Percentiles rank a stretch among this genome's conserved stretches.
phyloP scores from a whole-genome alignment of 2,888 invertebrate species.

The Sycophila texana region DNA sequence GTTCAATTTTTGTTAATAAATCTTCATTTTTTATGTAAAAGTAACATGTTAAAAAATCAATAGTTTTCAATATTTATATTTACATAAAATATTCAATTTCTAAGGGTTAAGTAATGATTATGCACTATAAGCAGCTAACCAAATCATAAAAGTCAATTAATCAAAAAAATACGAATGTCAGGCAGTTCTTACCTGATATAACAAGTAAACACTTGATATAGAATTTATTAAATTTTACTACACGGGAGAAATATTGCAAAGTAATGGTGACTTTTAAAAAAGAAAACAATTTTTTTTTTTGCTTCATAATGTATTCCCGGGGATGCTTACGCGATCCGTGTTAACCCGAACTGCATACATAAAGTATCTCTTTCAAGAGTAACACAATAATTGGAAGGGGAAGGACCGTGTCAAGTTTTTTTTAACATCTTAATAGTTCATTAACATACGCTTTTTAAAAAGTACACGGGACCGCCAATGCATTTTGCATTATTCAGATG shows the following conservation, averaged over 20 bases:
- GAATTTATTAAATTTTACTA: constrained; percentile 34
- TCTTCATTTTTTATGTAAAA: no score
- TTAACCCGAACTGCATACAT: not conserved
- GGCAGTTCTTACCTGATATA: not conserved
- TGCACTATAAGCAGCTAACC: not conserved
- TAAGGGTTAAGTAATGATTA: no score
- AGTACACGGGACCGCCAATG: no score
- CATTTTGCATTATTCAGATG: no score
- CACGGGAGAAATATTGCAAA: constrained; percentile 3
- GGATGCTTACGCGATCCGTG: not conserved
- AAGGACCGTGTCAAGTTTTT: constrained; percentile 18
- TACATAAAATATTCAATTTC: no score
- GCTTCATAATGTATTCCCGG: not conserved
- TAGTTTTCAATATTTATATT: no score
- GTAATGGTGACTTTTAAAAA: constrained; percentile 47
- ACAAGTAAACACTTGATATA: constrained; percentile 16
- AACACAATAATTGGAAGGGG: constrained; percentile 25
- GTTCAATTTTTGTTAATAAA: no score
- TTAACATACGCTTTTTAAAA: constrained; percentile 9
- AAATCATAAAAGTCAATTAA: constrained; percentile 19
- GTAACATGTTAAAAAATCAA: no score
- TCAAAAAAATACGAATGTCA: constrained; percentile 12
- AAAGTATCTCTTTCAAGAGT: constrained; percentile 18
- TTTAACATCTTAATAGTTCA: constrained; percentile 38
- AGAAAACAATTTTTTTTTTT: not conserved